A percentile compares a stretch with the other conserved stretches of the same genome.
Evolutionary conservation across 2,888 invertebrate genomes (phyloP).

Genomic region (Dastarcus helophoroides): DNA sequence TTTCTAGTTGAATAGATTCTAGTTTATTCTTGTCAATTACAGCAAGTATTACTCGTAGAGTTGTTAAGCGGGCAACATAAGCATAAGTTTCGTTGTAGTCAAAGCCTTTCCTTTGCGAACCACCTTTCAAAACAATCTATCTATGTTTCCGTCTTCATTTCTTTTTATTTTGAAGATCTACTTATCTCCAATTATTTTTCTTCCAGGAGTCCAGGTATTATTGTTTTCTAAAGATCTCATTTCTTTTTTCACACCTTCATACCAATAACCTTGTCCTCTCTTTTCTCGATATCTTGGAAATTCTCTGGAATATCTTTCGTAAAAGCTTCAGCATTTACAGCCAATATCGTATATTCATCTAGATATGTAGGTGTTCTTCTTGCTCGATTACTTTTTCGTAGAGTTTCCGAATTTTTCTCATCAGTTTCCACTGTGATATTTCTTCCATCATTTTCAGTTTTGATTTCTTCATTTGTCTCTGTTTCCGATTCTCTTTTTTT

Average conservation of each 20-base stretch:
- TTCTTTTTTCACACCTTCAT: conserved; percentile 16
- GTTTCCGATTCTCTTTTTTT: no score
- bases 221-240: conserved; percentile 14
- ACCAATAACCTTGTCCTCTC: no score
- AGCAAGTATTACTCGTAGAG: conserved; percentile 16
- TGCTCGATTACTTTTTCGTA: conserved; percentile 6
- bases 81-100: conserved; percentile 23
- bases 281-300: conserved; percentile 8
- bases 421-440: no score
- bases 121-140: conserved; percentile 19
- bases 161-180: conserved; percentile 18
- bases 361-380: conserved; percentile 8
- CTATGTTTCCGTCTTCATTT: conserved; percentile 13
- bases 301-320: conserved; percentile 10
- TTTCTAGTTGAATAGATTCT: conserved; percentile 18
- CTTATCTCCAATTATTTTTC: conserved; percentile 13
- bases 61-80: conserved; percentile 19
- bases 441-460: no score
- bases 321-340: conserved; percentile 9
- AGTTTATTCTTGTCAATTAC: conserved; percentile 14
- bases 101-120: conserved; percentile 16
- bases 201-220: conserved; percentile 16
- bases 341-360: conserved; percentile 8
- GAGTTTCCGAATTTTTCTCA: no score
- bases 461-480: no score